These are phyloP conservation scores for Trissoscelio sp. DNA, from an alignment of 2,888 invertebrate genomes.

Conservation along the genomic window DNA sequence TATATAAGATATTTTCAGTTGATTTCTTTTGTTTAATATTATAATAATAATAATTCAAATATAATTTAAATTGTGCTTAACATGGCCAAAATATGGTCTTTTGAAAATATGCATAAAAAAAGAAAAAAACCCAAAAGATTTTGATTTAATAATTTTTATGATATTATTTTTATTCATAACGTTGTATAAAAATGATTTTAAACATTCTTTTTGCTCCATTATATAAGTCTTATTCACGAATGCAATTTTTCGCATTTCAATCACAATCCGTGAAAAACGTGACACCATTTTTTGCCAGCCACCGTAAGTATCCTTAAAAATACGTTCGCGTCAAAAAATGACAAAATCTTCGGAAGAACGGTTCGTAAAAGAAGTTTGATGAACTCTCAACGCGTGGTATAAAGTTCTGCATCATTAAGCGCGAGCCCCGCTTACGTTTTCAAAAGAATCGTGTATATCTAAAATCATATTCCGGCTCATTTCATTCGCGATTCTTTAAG, in stretches of 20 bases:
- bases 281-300: constrained; percentile 3
- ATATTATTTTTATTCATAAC: too few relatives aligned
- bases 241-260: constrained; percentile 13
- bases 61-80: too few relatives aligned
- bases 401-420: constrained; percentile 57
- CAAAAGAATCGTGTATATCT: constrained; percentile 38
- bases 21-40: too few relatives aligned
- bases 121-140: too few relatives aligned
- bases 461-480: constrained; percentile 59
- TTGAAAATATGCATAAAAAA: too few relatives aligned
- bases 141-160: too few relatives aligned
- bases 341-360: constrained; percentile 18
- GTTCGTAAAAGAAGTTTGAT: constrained; percentile 42
- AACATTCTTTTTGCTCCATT: background rate
- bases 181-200: background rate
- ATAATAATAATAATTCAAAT: too few relatives aligned
- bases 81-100: too few relatives aligned
- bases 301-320: constrained; percentile 8
- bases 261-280: background rate
- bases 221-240: background rate
- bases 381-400: constrained; percentile 36
- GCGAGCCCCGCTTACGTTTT: constrained; percentile 12
- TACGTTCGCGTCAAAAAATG: constrained; percentile 10
- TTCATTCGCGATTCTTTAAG: constrained; percentile 49
- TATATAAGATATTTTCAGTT: too few relatives aligned